Evolutionary conservation across 2,888 invertebrate species (phyloP).

Genomic region (Balanococcus diminutus): DNA sequence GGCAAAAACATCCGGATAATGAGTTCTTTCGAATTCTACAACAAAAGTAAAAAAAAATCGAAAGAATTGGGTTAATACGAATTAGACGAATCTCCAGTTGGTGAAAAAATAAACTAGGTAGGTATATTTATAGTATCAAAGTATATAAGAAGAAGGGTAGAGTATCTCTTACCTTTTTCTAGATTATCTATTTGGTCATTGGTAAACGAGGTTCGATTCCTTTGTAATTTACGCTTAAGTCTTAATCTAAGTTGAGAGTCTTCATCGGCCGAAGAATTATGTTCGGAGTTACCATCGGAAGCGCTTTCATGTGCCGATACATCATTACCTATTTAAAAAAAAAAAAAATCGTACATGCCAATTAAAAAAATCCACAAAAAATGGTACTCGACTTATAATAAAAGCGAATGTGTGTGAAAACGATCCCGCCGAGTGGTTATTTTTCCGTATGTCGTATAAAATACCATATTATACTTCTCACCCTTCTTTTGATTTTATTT

Average conservation of each 20-base stretch:
- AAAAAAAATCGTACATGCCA: background rate
- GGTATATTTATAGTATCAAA: no score
- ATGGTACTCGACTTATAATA: background rate
- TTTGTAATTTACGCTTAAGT: slow-evolving; percentile 93
- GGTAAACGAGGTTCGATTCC: slow-evolving; percentile 97
- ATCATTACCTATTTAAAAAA: slow-evolving; percentile 55
- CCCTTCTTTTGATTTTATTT: background rate
- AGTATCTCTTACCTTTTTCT: slow-evolving; percentile 82
- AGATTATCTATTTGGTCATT: slow-evolving; percentile 98
- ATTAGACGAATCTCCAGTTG: no score
- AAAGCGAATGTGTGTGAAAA: background rate
- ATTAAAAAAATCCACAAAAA: background rate
- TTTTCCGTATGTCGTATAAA: slow-evolving; percentile 1
- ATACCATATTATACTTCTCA: background rate
- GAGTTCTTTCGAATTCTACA: slow-evolving; percentile 95
- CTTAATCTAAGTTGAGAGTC: slow-evolving; percentile 91
- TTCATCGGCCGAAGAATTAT: slow-evolving; percentile 75
- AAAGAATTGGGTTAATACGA: background rate
- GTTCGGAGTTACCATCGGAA: slow-evolving; percentile 82
- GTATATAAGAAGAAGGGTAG: background rate
- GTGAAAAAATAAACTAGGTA: no score
- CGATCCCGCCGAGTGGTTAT: background rate
- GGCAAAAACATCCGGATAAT: slow-evolving; percentile 97
- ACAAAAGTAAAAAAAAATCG: slow-evolving; percentile 59
- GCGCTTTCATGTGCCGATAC: slow-evolving; percentile 74